A percentile compares a stretch with the other conserved stretches of the same genome.
These are phyloP conservation scores for Hylomyscus alleni DNA, from an alignment of 2,797 vertebrate genomes.

Conservation along the genomic window DNA sequence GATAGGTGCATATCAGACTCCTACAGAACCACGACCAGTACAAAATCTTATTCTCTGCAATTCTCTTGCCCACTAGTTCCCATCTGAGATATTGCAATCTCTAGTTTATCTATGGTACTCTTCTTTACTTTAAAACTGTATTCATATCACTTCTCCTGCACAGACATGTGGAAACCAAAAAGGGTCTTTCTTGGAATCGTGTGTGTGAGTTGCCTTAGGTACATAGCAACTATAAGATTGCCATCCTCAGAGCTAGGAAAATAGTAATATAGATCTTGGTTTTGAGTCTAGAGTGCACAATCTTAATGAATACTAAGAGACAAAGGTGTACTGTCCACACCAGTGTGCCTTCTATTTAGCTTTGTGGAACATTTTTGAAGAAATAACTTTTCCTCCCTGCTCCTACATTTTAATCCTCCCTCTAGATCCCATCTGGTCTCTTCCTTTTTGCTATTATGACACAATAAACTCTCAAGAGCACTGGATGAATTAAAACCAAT, in stretches of 20 bases:
- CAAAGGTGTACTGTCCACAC: neutral
- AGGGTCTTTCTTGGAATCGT: slow-evolving; percentile 10
- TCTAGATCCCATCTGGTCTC: neutral
- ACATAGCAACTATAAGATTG: neutral
- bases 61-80: neutral
- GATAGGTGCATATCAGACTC: neutral
- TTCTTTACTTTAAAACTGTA: slow-evolving; percentile 58
- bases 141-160: neutral
- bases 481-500: neutral
- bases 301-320: neutral
- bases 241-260: slow-evolving; percentile 45
- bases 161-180: slow-evolving; percentile 1
- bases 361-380: neutral
- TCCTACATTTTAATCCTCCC: neutral
- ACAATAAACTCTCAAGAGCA: neutral
- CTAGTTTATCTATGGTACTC: slow-evolving; percentile 34
- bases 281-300: neutral
- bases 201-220: neutral
- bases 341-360: neutral
- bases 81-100: neutral
- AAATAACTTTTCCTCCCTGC: neutral
- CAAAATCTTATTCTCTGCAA: slow-evolving; percentile 30
- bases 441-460: neutral
- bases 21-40: neutral
- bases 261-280: neutral